Evolutionary conservation across 2,113 vertebrate genomes (phyloP), one percentile per base, ranked within the genome.

Genomic region (Rhinogobius similis): DNA sequence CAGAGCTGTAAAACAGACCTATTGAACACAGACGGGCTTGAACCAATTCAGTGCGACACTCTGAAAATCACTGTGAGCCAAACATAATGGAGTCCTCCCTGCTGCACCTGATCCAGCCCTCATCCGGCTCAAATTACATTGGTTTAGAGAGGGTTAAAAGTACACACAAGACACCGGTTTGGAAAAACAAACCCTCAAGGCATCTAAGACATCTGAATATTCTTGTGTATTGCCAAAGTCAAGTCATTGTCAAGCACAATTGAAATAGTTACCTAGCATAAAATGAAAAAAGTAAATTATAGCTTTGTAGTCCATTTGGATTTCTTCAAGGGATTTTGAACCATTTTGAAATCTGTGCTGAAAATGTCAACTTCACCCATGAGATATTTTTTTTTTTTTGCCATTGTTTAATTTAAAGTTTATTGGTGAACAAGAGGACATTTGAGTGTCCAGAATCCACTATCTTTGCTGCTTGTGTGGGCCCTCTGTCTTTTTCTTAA

Each of bases 41-140:
- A 87, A 89, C 87, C 87, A 86, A 88, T 83, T 88, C 82, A 69
- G 65, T 59, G 71, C 73, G 80, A 87, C 87, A 85, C 78, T 85
- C 78, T 69, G 84, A 86, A 86, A 86, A 85, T 77, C 84, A 88
- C 77, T 82, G 69, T 74, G 79, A 82, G 70, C 78, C 72, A 62
- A 81, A 82, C 68, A 75, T 90, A 88, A 91, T 90, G 79, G 88
- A 90, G 82, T 90, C 71, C 55, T 84, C 65, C 67, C 75, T 16
- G 14, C 70, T 46, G 78, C 86, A 92, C 90, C 88, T 91, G 87
- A 86, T 87, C 78, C 86, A 77, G 62, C 62, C 63, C 61, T 68
- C 65, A 68, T 66, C 43, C 67, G 0, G 29, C 4, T 16, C 52
- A 39, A 52, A 62, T 27, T 65, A 66, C 63, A 56, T 38, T 38